phyloP scores from a whole-genome alignment of 2,888 invertebrate species.

The Alviniconcha strummeri region DNA sequence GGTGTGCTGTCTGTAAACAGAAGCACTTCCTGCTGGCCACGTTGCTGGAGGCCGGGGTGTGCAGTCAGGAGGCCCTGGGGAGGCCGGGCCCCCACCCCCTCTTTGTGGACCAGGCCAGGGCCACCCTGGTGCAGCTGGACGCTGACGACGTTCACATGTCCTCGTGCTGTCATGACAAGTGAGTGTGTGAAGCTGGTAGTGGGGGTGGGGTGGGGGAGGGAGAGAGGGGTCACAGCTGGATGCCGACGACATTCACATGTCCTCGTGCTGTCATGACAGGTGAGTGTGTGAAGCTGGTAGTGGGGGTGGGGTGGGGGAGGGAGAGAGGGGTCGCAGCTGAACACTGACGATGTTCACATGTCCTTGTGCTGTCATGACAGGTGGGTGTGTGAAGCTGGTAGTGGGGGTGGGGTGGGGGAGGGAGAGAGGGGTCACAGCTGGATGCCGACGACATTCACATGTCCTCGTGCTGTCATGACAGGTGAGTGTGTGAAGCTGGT shows the following conservation, averaged over 20 bases:
- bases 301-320: no score
- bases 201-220: neutral
- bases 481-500: slow-evolving; percentile 50
- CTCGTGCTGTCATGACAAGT: slow-evolving; percentile 65
- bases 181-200: slow-evolving; percentile 12
- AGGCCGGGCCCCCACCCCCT: slow-evolving; percentile 83
- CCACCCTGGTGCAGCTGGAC: slow-evolving; percentile 79
- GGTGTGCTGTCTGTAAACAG: slow-evolving; percentile 45
- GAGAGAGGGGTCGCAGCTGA: slow-evolving; percentile 66
- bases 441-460: slow-evolving; percentile 62
- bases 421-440: slow-evolving; percentile 54
- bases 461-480: slow-evolving; percentile 61
- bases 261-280: slow-evolving; percentile 64
- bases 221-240: slow-evolving; percentile 58
- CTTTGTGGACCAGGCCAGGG: slow-evolving; percentile 92
- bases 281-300: slow-evolving; percentile 42
- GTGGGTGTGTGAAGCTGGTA: neutral
- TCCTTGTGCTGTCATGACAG: slow-evolving; percentile 54
- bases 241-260: slow-evolving; percentile 60
- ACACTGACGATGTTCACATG: slow-evolving; percentile 61
- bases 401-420: neutral
- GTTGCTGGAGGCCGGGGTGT: slow-evolving; percentile 70
- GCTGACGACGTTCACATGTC: slow-evolving; percentile 61
- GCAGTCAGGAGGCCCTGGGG: slow-evolving; percentile 58
- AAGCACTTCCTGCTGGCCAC: slow-evolving; percentile 67